Percentiles rank a stretch among this genome's conserved stretches.
Evolutionary conservation across 1,140 invertebrate species (phyloP).

Genomic region (Limonius californicus): DNA sequence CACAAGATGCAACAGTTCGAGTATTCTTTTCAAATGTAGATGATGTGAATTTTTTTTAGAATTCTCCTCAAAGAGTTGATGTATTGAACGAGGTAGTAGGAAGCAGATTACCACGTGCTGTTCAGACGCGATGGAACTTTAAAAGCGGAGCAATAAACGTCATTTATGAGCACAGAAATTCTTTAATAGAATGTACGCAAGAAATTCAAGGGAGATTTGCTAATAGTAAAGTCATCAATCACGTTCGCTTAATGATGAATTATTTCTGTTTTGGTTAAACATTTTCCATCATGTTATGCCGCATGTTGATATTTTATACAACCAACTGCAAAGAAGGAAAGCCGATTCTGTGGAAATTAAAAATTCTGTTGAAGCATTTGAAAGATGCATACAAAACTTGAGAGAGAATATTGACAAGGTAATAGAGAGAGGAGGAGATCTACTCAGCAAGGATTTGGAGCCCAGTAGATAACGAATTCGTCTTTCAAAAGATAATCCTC

Average conservation of each 20-base stretch:
- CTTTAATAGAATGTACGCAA: constrained; percentile 24
- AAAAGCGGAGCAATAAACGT: constrained; percentile 15
- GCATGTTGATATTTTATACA: background rate
- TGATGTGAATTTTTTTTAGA: constrained; percentile 22
- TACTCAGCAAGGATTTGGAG: too few species aligned
- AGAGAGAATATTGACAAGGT: too few species aligned
- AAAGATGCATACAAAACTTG: background rate
- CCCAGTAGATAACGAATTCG: too few species aligned
- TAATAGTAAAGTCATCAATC: background rate
- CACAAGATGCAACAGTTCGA: constrained; percentile 21
- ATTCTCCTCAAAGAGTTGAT: constrained; percentile 19
- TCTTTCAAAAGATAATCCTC: too few species aligned
- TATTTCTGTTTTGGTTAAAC: background rate
- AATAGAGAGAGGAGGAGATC: too few species aligned
- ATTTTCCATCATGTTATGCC: background rate
- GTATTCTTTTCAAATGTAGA: constrained; percentile 33
- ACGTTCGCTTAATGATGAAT: background rate
- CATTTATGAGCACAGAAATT: constrained; percentile 14
- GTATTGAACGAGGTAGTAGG: constrained; percentile 24
- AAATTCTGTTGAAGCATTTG: background rate
- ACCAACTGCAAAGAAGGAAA: background rate
- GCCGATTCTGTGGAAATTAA: background rate
- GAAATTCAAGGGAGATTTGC: constrained; percentile 6
- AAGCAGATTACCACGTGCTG: constrained; percentile 17
- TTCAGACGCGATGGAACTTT: constrained; percentile 24